phyloP scores from a whole-genome alignment of 30 jellyfish, hydroid and myxozoan genomes.

The Aurelia aurita complex sp. Pacific region DNA sequence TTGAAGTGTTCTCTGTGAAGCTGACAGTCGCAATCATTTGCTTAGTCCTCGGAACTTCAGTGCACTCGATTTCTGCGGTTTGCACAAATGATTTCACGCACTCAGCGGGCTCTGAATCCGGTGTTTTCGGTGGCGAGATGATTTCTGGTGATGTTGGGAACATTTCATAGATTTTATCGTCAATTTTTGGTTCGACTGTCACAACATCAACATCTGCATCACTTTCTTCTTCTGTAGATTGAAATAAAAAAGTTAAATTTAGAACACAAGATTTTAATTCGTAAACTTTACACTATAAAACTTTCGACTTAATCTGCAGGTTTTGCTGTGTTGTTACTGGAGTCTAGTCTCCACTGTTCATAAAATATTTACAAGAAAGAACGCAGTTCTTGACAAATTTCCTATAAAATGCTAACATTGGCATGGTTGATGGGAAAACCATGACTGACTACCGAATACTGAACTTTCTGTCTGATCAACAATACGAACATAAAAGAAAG shows the following conservation, averaged over 20 bases:
- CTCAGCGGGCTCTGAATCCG: slow-evolving; percentile 57
- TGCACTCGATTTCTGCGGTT: slow-evolving; percentile 19
- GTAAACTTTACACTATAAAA: no score
- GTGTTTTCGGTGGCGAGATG: slow-evolving; percentile 69
- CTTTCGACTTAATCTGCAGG: no score
- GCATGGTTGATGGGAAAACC: no score
- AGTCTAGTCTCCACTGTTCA: no score
- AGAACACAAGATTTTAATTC: background rate
- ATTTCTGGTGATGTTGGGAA: slow-evolving; percentile 40
- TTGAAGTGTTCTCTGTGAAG: slow-evolving; percentile 18
- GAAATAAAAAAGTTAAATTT: background rate
- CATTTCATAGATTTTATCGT: slow-evolving; percentile 6
- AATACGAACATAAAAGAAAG: no score
- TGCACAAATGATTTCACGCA: slow-evolving; percentile 6
- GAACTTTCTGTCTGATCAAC: no score
- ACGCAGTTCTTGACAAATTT: no score
- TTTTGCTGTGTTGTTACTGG: no score
- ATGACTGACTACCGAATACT: no score
- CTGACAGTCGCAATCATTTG: background rate
- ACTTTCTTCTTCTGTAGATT: slow-evolving; percentile 61
- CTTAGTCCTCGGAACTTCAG: slow-evolving; percentile 21
- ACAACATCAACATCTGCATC: slow-evolving; percentile 65
- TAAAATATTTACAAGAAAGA: no score
- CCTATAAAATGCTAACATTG: no score
- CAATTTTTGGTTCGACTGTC: slow-evolving; percentile 35